Conservation (phyloP, 2,888 invertebrate genomes). For the Galerucella calmariensis region DNA sequence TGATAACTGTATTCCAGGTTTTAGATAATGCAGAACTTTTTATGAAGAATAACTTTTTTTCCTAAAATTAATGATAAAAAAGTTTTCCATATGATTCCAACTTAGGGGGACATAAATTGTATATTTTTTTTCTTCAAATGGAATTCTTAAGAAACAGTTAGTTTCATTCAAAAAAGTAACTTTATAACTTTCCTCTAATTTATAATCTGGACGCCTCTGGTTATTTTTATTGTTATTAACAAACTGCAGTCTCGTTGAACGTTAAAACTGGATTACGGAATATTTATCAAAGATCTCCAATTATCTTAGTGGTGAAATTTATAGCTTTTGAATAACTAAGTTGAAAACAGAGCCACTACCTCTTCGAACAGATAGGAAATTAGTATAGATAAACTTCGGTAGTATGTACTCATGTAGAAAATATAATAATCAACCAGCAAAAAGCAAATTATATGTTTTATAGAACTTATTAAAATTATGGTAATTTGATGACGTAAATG, state of each 20-base stretch:
- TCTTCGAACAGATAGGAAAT: neutral
- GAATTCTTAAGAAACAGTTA: no score
- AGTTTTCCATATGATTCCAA: no score
- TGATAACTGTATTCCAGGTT: no score
- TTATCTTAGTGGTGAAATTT: conserved; percentile 10
- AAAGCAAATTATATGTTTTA: neutral
- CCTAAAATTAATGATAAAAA: no score
- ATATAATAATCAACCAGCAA: neutral
- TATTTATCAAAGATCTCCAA: conserved; percentile 17
- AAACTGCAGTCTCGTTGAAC: neutral
- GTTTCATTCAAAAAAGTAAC: no score
- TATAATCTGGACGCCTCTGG: neutral
- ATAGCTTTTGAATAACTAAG: conserved; percentile 11
- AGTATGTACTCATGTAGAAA: neutral
- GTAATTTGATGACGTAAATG: no score
- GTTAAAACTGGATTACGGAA: neutral
- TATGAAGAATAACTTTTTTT: no score
- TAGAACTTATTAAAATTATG: no score
- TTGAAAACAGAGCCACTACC: neutral
- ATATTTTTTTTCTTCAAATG: no score
- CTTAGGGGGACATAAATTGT: no score
- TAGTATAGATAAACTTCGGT: neutral
- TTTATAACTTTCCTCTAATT: no score
- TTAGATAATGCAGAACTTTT: no score
- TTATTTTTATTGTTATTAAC: neutral